phyloP scores from a whole-genome alignment of 2,888 invertebrate genomes.

The Chouioia cunea region DNA sequence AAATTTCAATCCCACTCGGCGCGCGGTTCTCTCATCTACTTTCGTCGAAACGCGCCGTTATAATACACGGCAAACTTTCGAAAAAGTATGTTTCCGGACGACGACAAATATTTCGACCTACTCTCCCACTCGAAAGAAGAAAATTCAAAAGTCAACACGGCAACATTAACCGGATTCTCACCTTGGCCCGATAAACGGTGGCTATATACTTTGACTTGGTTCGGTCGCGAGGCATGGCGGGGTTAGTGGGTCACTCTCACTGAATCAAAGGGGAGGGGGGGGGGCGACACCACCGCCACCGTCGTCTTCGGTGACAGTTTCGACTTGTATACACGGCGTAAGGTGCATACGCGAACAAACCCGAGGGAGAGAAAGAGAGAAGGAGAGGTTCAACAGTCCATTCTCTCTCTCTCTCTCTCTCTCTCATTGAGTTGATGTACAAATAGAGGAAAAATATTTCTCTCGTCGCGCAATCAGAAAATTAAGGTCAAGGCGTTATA shows the following conservation, averaged over 20 bases:
- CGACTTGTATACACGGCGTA: neutral
- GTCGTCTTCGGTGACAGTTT: slow-evolving; percentile 25
- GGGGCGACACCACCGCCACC: too few relatives aligned
- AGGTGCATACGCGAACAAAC: slow-evolving; percentile 15
- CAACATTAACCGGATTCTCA: slow-evolving; percentile 41
- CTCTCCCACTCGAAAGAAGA: slow-evolving; percentile 15
- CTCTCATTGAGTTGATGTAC: too few relatives aligned
- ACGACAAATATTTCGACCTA: too few relatives aligned
- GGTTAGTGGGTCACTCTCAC: slow-evolving; percentile 68
- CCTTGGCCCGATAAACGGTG: slow-evolving; percentile 27
- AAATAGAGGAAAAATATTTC: too few relatives aligned
- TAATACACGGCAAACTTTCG: slow-evolving; percentile 27
- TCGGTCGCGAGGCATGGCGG: slow-evolving; percentile 49
- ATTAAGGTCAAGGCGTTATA: too few relatives aligned
- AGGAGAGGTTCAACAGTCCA: slow-evolving; percentile 30
- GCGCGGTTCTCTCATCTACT: too few relatives aligned
- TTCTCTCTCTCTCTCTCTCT: too few relatives aligned
- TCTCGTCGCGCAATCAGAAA: too few relatives aligned
- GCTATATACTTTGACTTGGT: neutral
- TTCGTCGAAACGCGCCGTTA: slow-evolving; percentile 24
- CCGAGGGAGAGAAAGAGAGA: too few relatives aligned
- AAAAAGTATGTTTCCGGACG: slow-evolving; percentile 13
- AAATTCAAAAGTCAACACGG: slow-evolving; percentile 27
- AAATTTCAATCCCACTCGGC: too few relatives aligned
- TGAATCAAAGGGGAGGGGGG: slow-evolving; percentile 29